A percentile compares a stretch with the other conserved stretches of the same genome.
phyloP scores from a whole-genome alignment of 2,888 invertebrate genomes.

The Spialia ferax region DNA sequence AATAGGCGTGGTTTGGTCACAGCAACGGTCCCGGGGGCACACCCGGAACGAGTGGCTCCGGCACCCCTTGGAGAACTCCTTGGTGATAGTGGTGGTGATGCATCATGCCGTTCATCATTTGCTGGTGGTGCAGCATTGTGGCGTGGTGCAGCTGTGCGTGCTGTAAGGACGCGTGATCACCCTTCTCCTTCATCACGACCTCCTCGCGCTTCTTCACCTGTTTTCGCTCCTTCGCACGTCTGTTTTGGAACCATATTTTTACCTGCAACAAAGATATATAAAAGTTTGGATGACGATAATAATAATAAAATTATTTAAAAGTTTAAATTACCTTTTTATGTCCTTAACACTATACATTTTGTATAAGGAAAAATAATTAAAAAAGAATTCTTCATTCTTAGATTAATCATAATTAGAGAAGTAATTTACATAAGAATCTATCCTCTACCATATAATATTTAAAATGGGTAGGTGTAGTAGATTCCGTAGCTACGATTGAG shows the following conservation, averaged over 20 bases:
- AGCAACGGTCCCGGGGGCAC: slow-evolving; percentile 81
- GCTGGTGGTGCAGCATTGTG: slow-evolving; percentile 84
- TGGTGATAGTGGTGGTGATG: slow-evolving; percentile 84
- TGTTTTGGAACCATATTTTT: slow-evolving; percentile 96
- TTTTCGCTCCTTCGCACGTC: slow-evolving; percentile 97
- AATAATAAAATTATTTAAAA: too few relatives aligned
- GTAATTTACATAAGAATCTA: too few relatives aligned
- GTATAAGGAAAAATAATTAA: too few relatives aligned
- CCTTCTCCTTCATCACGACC: slow-evolving; percentile 87
- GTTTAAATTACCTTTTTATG: too few relatives aligned
- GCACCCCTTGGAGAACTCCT: slow-evolving; percentile 81
- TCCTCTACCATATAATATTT: too few relatives aligned
- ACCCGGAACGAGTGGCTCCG: slow-evolving; percentile 79
- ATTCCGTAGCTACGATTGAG: too few relatives aligned
- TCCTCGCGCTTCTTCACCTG: slow-evolving; percentile 95
- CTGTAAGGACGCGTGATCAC: slow-evolving; percentile 80
- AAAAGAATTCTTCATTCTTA: too few relatives aligned
- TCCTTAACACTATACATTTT: too few relatives aligned
- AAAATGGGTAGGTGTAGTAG: too few relatives aligned
- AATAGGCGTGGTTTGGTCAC: slow-evolving; percentile 77
- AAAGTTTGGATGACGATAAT: too few relatives aligned
- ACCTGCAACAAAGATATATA: slow-evolving; percentile 75
- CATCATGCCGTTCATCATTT: slow-evolving; percentile 85
- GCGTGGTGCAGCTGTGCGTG: slow-evolving; percentile 84
- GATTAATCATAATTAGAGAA: too few relatives aligned